Base-by-base conservation (phyloP, 2,888 invertebrate genomes). In the Drosophila neotestacea region DNA sequence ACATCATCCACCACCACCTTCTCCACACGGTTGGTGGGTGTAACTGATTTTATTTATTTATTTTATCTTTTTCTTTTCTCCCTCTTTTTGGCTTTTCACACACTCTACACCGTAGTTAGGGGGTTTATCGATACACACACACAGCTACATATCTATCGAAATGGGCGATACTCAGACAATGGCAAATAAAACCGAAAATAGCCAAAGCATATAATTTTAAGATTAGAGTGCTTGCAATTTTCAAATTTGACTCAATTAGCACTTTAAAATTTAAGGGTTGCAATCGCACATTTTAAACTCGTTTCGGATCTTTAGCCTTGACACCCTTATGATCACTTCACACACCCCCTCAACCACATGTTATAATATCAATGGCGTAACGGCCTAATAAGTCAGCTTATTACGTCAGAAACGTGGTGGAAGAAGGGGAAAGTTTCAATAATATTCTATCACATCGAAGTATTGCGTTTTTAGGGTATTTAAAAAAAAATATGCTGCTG, bases 21-120 rank as follows among this genome's bases (percentile, higher is more conserved):
- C 54, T 32, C 6, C 41, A 54, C 46, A 51, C 70, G 59, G 62
- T 67, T 67, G 73, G 62, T 67, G 70, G 73, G 81, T 71, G 81
- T 74, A 69, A 78, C 82, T 80, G 73, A 60, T 70, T 73, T 75
- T 62, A 69, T 72, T 81, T 83, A 67, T 70, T 82, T 76, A 65
- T 36, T 46, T 54, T 41, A 39, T 61, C 56, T 52, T 34, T 10
- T 59, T 56, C 47, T 59, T 41, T 59, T 55, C 54, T 80, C 78
- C 41, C 67, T 59, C 56, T 56, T 67, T 67, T 46, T 54, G 65
- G 63, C 70, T 77, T 77, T 68, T 71, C 77, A 63, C 75, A 71
- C 78, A 60, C 62, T 58, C 44, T 59, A 34, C 39, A 44, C 41
- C 64, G 56, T 73, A 41, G 60, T 39, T 6, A 11, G 39, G 36